phyloP scores from a whole-genome alignment of 2,113 vertebrate species.

The Mormyrus lacerda region DNA sequence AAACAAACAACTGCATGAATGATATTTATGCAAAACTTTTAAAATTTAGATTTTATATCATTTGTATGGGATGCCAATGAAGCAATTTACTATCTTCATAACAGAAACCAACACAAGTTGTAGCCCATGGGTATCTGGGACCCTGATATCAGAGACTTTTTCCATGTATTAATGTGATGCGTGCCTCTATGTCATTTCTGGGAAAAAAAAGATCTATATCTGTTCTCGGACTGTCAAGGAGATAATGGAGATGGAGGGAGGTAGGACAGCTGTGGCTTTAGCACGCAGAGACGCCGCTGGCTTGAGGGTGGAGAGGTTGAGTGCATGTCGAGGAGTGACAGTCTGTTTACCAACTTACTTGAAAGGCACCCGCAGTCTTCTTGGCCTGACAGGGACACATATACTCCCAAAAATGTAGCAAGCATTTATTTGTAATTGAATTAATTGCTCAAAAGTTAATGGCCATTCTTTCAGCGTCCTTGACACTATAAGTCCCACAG shows the following conservation, averaged over 20 bases:
- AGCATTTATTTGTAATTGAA: neutral
- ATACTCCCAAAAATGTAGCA: neutral
- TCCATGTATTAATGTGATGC: neutral
- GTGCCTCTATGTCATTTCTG: neutral
- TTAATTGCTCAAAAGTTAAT: constrained; percentile 3
- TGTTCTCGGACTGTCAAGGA: neutral
- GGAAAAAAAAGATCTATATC: neutral
- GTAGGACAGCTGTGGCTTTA: neutral
- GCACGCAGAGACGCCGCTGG: neutral
- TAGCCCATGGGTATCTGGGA: neutral
- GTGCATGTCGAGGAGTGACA: neutral
- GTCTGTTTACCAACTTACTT: constrained; percentile 1
- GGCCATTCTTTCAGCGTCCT: neutral
- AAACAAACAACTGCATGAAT: neutral
- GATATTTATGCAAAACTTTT: neutral
- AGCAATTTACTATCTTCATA: neutral
- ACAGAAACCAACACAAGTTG: neutral
- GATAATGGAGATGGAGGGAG: neutral
- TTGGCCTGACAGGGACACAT: neutral
- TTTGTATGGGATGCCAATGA: neutral
- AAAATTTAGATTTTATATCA: neutral
- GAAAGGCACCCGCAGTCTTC: neutral
- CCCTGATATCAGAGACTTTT: neutral
- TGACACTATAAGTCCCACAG: neutral
- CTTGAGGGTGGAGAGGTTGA: neutral